These are phyloP conservation scores for Poecilus cupreus DNA, from an alignment of 2,888 invertebrate genomes.

Conservation along the genomic window DNA sequence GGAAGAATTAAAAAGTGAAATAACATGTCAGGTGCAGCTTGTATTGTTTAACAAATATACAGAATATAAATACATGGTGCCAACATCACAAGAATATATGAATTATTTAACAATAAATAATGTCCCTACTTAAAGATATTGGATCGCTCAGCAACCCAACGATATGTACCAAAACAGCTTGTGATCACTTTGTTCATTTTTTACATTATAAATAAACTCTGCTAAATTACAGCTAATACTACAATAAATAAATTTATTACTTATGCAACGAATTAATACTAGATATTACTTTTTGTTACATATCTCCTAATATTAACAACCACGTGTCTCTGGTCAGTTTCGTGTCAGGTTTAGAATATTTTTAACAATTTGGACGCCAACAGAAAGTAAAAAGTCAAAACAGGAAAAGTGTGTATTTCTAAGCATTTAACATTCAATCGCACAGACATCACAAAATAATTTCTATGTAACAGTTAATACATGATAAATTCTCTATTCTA, in stretches of 20 bases:
- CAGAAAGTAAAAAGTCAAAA: neutral
- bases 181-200: conserved; percentile 30
- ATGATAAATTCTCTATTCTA: conserved; percentile 38
- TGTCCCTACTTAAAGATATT: conserved; percentile 9
- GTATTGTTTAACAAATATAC: conserved; percentile 59
- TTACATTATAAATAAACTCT: conserved; percentile 25
- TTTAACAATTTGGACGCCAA: neutral
- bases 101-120: conserved; percentile 54
- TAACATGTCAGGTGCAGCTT: conserved; percentile 58
- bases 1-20: neutral
- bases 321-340: neutral
- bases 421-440: conserved; percentile 27
- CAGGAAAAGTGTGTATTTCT: neutral
- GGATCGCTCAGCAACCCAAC: conserved; percentile 37
- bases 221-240: conserved; percentile 2
- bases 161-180: conserved; percentile 53
- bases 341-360: neutral
- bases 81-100: conserved; percentile 55
- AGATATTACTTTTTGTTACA: neutral
- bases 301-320: neutral
- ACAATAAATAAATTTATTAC: conserved; percentile 12
- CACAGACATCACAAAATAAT: conserved; percentile 46
- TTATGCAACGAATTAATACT: conserved; percentile 13
- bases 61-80: conserved; percentile 58
- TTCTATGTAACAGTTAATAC: conserved; percentile 36